Base-by-base conservation (phyloP, 2,888 invertebrate genomes). In the Protonemura montana region DNA sequence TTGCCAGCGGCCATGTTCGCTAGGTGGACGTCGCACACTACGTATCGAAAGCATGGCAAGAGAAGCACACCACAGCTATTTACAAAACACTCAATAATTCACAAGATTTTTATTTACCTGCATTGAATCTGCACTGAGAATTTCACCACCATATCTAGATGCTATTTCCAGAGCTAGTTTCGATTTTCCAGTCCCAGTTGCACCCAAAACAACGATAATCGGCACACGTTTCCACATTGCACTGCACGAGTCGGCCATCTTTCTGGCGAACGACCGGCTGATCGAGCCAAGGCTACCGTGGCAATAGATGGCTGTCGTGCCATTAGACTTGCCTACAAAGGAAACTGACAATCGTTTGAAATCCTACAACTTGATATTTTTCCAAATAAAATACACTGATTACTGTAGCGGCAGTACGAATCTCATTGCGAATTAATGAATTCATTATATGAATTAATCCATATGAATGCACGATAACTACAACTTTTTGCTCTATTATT, bases 81-180 rank as follows among this genome's bases (percentile, higher is more conserved):
- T 6, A 21, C 42, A 84, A 84, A 35, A 76, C 84, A 28, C 59
- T 16, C 21, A 85, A 77, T 21, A 59, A 21, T 21, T 21, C 59
- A 2, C 7, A 2, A 28, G 82, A 35, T 77, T 80, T 77, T 5
- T 0, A 76, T 41, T 86, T 90, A 98, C 98, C 95, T 99, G 99
- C 98, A 99, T 99, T 27, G 99, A 98, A 94, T 99, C 99, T 0
- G 99, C 98, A 90, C 98, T 98, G 87, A 99, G 96, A 87, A 99
- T 96, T 93, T 99, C 99, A 30, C 98, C 97, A 88, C 93, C 93
- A 91, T 96, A 98, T 90, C 93, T 95, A 89, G 95, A 94, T 0
- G 98, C 98, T 88, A 99, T 92, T 93, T 98, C 97, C 87, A 99
- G 93, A 87, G 98, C 97, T 89, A 99, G 92, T 92, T 98, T 98